Evolutionary conservation across 2,888 invertebrate species (phyloP).

Genomic region (Troides oblongomaculatus): DNA sequence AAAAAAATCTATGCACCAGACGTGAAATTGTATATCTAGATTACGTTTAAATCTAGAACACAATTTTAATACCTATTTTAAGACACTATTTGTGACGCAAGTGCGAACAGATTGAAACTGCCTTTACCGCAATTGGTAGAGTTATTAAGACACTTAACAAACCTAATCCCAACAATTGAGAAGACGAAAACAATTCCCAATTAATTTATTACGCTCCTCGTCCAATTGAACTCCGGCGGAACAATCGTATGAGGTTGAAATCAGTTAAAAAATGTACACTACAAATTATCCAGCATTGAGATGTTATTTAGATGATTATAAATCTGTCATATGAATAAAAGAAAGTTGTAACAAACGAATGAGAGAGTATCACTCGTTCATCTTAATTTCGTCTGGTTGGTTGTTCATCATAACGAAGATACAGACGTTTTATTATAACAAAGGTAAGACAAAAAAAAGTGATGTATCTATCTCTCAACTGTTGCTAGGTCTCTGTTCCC

Average conservation of each 20-base stretch:
- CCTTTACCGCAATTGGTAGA: constrained; percentile 19
- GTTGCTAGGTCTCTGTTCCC: no score
- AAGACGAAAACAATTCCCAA: constrained; percentile 20
- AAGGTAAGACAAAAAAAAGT: no score
- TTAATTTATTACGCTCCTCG: constrained; percentile 27
- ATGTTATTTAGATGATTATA: neutral
- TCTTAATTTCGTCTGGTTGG: neutral
- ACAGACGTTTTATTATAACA: no score
- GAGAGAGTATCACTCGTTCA: neutral
- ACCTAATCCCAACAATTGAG: constrained; percentile 25
- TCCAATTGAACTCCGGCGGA: constrained; percentile 21
- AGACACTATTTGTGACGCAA: neutral
- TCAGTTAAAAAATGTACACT: constrained; percentile 18
- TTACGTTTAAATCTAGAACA: neutral
- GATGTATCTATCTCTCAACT: no score
- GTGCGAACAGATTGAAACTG: constrained; percentile 6
- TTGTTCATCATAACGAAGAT: no score
- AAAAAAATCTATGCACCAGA: no score
- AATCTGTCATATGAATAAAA: constrained; percentile 4
- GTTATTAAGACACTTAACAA: constrained; percentile 21
- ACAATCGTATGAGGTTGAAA: constrained; percentile 27
- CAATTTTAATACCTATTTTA: neutral
- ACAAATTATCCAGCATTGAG: constrained; percentile 5
- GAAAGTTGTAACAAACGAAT: neutral
- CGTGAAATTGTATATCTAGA: no score